These are phyloP conservation scores for Leucopternis melanops DNA, from an alignment of 2,113 vertebrate species.

Conservation along the genomic window DNA sequence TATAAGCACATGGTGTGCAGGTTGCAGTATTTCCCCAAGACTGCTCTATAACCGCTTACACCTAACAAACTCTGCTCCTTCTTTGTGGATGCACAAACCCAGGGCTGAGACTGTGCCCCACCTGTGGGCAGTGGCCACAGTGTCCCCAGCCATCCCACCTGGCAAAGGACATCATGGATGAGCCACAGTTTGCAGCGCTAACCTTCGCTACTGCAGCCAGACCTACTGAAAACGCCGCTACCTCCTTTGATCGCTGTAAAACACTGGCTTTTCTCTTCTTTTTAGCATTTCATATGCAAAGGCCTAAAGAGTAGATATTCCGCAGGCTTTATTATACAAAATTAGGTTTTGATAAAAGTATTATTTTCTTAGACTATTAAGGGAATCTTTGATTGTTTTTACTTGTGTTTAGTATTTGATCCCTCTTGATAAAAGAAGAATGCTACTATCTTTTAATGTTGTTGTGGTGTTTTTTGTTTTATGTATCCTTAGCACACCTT, in stretches of 20 bases:
- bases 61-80: background rate
- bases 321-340: background rate
- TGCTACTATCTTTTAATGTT: background rate
- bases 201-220: background rate
- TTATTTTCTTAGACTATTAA: background rate
- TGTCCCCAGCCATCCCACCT: background rate
- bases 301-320: background rate
- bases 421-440: background rate
- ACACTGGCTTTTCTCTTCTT: background rate
- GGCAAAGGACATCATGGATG: accelerated
- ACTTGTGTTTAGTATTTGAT: background rate
- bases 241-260: background rate
- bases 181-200: background rate
- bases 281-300: background rate
- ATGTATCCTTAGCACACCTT: background rate
- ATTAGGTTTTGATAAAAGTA: background rate
- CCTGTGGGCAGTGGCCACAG: background rate
- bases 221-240: background rate
- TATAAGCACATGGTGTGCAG: background rate
- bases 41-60: background rate
- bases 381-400: background rate
- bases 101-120: background rate
- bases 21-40: background rate
- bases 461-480: background rate
- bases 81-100: background rate